These are phyloP conservation scores for Gadus chalcogrammus DNA, from an alignment of 2,113 vertebrate genomes.

Conservation along the genomic window DNA sequence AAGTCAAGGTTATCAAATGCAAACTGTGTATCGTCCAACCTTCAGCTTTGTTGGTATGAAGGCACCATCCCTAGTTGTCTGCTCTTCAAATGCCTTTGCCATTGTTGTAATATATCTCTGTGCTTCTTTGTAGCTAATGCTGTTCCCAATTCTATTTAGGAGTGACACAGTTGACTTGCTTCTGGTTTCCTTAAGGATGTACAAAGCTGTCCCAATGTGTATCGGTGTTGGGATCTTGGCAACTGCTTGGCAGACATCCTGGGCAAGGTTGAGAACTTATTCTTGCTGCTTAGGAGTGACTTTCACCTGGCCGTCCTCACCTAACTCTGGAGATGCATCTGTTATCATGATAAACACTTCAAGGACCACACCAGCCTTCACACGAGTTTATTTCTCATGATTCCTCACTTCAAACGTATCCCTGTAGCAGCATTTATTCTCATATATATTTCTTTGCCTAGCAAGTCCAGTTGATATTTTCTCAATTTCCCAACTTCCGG, in stretches of 20 bases:
- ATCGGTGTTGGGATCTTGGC: no score
- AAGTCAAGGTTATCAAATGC: no score
- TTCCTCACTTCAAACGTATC: no score
- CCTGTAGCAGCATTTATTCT: no score
- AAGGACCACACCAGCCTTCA: no score
- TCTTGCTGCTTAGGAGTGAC: neutral
- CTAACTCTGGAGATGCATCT: constrained; percentile 9
- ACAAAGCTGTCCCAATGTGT: neutral
- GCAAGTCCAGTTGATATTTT: no score
- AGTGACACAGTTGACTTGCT: constrained; percentile 14
- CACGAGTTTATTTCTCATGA: no score
- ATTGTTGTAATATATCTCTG: constrained; percentile 17
- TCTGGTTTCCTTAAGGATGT: constrained; percentile 13
- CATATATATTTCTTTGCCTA: no score
- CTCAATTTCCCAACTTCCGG: no score
- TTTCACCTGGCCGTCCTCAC: constrained; percentile 12
- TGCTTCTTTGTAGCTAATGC: neutral
- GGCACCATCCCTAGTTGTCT: constrained; percentile 12
- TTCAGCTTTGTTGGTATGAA: constrained; percentile 9
- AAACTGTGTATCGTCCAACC: neutral
- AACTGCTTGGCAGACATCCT: no score
- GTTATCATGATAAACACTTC: neutral
- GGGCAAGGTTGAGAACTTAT: no score
- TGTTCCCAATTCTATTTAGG: constrained; percentile 15
- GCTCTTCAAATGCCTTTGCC: constrained; percentile 12